These are phyloP conservation scores for Aegypius monachus DNA, from an alignment of 2,113 vertebrate genomes.

Conservation along the genomic window DNA sequence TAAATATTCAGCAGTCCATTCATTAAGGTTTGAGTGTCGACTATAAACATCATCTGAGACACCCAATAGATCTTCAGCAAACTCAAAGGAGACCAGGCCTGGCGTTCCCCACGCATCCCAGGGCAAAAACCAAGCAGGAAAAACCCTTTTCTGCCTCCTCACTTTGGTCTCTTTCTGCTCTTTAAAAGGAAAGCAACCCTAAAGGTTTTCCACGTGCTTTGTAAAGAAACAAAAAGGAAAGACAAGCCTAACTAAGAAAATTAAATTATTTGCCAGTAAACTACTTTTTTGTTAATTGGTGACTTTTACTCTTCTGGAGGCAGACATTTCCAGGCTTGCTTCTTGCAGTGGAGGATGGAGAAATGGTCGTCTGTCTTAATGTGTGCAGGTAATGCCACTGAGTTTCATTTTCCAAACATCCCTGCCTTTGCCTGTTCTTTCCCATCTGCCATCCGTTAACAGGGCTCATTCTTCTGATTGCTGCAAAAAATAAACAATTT, in stretches of 20 bases:
- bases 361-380: background rate
- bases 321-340: background rate
- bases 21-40: background rate
- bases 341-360: background rate
- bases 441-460: background rate
- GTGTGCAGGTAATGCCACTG: background rate
- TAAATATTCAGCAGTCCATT: conserved; percentile 54
- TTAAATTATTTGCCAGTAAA: background rate
- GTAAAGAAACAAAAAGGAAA: background rate
- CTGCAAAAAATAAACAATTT: background rate
- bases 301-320: background rate
- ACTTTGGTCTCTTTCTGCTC: background rate
- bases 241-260: background rate
- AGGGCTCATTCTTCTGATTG: background rate
- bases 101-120: background rate
- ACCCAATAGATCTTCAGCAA: conserved; percentile 1
- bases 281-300: background rate
- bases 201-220: background rate
- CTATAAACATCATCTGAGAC: background rate
- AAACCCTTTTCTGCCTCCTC: background rate
- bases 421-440: background rate
- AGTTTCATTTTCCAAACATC: background rate
- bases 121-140: background rate
- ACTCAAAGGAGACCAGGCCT: background rate
- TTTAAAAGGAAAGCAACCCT: background rate